Evolutionary conservation across 2,797 vertebrate species (phyloP).

Genomic region (Sebastes umbrosus): DNA sequence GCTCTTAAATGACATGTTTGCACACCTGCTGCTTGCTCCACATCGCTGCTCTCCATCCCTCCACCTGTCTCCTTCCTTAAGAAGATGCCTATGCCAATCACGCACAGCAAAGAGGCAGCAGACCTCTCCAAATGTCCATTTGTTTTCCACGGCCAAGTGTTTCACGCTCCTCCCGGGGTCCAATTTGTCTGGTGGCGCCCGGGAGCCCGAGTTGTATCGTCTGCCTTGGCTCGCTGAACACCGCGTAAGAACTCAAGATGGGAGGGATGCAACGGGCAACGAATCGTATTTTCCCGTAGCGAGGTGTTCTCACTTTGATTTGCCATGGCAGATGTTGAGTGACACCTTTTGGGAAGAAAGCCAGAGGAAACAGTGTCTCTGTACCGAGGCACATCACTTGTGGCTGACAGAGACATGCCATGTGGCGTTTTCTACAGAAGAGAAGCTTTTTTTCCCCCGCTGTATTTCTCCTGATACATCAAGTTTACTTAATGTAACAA

Average conservation of each 20-base stretch:
- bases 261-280: background rate
- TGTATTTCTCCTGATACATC: constrained; percentile 8
- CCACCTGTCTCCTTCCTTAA: constrained; percentile 60
- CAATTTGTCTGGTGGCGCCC: constrained; percentile 49
- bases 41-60: constrained; percentile 7
- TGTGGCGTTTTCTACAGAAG: constrained; percentile 26
- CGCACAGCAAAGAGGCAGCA: constrained; percentile 16
- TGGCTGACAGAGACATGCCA: constrained; percentile 34
- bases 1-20: constrained; percentile 39
- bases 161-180: constrained; percentile 47
- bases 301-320: constrained; percentile 51
- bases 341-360: constrained; percentile 53
- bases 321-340: constrained; percentile 55
- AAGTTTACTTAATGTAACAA: background rate
- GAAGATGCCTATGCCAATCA: constrained; percentile 41
- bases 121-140: constrained; percentile 53
- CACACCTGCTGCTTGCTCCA: constrained; percentile 61
- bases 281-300: constrained; percentile 21
- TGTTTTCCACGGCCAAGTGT: constrained; percentile 59
- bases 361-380: constrained; percentile 31
- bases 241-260: constrained; percentile 27
- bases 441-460: background rate
- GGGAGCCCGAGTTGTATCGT: constrained; percentile 12
- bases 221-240: constrained; percentile 12
- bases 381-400: constrained; percentile 20